Evolutionary conservation across 2,113 vertebrate genomes (phyloP), one percentile per base, ranked within the genome.

Genomic region (Odontophorus gujanensis): DNA sequence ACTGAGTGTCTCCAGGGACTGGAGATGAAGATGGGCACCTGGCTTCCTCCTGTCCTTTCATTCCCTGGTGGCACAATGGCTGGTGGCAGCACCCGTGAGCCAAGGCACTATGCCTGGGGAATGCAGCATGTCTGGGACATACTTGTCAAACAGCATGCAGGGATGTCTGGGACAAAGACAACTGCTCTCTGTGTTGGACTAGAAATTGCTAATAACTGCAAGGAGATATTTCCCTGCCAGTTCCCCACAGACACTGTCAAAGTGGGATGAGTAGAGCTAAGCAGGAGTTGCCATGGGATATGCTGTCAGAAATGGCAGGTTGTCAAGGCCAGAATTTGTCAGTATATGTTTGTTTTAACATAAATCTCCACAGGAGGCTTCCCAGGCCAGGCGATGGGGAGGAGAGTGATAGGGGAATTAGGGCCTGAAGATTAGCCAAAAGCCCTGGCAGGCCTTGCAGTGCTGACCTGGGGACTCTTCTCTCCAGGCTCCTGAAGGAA

Each of bases 161-260:
- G 9, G 36, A 28, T 30, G 16, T 28, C 85, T 8, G 28, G 89
- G 42, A 26, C 61, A 7, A 42, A 62, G 50, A 63, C 8, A 5
- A 2, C 32, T 1, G 0, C 77, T 81, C 3, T 0, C 62, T 43
- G 58, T 0, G 0, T 3, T 53, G 38, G 45, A 69, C n/a, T 34
- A 48, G 79, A 74, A 91, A 42, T 73, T 91, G 65, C 22, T 90
- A 85, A 81, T 74, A 89, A 82, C 32, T 90, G 42, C 72, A 42
- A 40, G 51, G 19, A 87, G 85, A 71, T 32, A 77, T 47, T 73
- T 78, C 45, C 62, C 65, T 87, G 36, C 40, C 42, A 72, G 20
- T 68, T 92, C 67, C 85, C 72, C 8, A 1, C 36, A 80, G 76
- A 48, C 45, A 28, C 51, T 82, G 72, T 77, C 91, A 74, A 76